These are phyloP conservation scores for Phengaris alcon DNA, from an alignment of 2,888 invertebrate genomes.

Conservation along the genomic window DNA sequence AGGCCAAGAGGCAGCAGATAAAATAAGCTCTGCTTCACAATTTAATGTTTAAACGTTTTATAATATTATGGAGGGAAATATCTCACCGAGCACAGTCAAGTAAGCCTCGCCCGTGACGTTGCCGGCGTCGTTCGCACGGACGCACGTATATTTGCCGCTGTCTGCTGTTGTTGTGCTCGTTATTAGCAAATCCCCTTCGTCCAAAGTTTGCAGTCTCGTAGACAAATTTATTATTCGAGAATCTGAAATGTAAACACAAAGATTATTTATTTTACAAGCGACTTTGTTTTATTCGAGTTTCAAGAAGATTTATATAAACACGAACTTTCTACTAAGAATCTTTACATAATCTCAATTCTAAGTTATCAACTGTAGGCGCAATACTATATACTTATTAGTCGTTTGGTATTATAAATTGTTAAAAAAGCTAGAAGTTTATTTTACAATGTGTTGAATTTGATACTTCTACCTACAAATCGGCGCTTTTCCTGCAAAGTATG, in stretches of 20 bases:
- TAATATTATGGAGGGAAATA: background rate
- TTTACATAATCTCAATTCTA: no score
- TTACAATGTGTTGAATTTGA: background rate
- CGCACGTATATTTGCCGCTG: constrained; percentile 93
- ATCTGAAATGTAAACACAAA: constrained; percentile 51
- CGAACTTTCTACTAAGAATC: no score
- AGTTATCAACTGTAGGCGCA: background rate
- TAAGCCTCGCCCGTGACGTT: constrained; percentile 89
- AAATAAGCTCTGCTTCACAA: background rate
- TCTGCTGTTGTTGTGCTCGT: constrained; percentile 90
- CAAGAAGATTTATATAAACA: no score
- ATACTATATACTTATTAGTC: background rate
- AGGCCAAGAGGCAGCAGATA: constrained; percentile 1
- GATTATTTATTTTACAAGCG: background rate
- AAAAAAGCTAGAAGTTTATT: background rate
- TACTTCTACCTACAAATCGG: background rate
- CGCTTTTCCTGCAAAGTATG: background rate
- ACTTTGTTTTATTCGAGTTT: background rate
- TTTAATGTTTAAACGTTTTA: background rate
- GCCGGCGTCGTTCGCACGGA: constrained; percentile 93
- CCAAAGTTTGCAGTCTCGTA: constrained; percentile 90
- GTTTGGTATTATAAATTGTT: background rate
- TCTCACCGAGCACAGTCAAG: constrained; percentile 88
- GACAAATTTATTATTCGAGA: constrained; percentile 73
- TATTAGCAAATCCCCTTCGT: constrained; percentile 92